These are phyloP conservation scores for Drosophila nebulosa DNA, from an alignment of 1,140 invertebrate species.

Conservation along the genomic window DNA sequence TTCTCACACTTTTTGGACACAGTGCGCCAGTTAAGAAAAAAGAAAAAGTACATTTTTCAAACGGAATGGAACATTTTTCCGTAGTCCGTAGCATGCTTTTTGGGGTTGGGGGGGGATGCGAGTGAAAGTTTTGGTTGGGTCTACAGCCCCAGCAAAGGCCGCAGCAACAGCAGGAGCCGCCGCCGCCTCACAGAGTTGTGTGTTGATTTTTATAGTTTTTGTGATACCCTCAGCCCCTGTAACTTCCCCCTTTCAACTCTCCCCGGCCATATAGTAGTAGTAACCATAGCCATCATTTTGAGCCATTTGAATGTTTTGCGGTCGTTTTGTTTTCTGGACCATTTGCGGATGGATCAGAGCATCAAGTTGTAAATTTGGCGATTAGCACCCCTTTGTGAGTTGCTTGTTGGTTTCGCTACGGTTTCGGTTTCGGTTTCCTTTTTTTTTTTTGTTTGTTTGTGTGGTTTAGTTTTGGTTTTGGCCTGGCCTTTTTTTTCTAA, in stretches of 20 bases:
- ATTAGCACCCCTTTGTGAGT: slow-evolving; percentile 78
- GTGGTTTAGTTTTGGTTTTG: slow-evolving; percentile 9
- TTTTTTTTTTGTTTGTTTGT: background rate
- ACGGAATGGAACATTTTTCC: slow-evolving; percentile 68
- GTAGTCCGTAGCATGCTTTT: slow-evolving; percentile 59
- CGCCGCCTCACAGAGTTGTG: slow-evolving; percentile 15
- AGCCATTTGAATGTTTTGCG: slow-evolving; percentile 40
- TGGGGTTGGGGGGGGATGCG: slow-evolving; percentile 18
- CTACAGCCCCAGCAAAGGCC: background rate
- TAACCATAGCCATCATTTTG: slow-evolving; percentile 8
- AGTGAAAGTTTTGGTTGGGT: slow-evolving; percentile 52
- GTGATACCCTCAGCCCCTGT: slow-evolving; percentile 22
- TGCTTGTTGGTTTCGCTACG: slow-evolving; percentile 34
- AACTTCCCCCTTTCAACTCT: background rate
- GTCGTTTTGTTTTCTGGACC: slow-evolving; percentile 79
- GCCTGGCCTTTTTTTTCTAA: slow-evolving; percentile 43
- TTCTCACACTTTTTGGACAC: slow-evolving; percentile 11
- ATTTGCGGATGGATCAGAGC: slow-evolving; percentile 59
- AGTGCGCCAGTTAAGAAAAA: too few species aligned
- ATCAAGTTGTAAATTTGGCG: slow-evolving; percentile 80
- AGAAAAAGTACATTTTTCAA: slow-evolving; percentile 80
- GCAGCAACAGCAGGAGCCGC: slow-evolving; percentile 8
- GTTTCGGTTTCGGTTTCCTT: slow-evolving; percentile 5
- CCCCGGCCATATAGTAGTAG: background rate
- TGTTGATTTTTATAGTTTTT: slow-evolving; percentile 72